Base-by-base conservation (phyloP, 2,888 invertebrate species). In the Pristionchus mayeri region DNA sequence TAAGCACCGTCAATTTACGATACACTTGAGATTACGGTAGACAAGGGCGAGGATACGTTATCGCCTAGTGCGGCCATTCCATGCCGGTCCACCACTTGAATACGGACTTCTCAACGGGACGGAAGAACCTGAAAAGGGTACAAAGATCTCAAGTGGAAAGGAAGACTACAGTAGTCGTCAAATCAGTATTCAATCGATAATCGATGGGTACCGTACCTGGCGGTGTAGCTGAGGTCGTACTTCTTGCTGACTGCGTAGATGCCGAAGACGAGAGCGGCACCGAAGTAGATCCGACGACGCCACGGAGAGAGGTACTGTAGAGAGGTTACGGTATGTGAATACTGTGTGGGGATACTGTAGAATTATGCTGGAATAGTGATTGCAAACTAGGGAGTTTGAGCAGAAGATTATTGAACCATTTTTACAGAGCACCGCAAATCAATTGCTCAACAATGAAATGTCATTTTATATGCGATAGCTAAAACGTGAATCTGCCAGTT, bases 171-270 rank as follows among this genome's bases (percentile, higher is more conserved):
- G 34, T 63, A 63, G 21, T 21, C 1, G 16, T 21, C 7, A 7
- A 18, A 11, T n/a, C n/a, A n/a, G n/a, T n/a, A n/a, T n/a, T n/a
- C n/a, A n/a, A n/a, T n/a, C n/a, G n/a, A n/a, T n/a, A n/a, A n/a
- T n/a, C n/a, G n/a, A n/a, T n/a, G n/a, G 57, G 24, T 52, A 54
- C 52, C 34, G 79, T 79, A 81, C 81, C 81, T 85, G 7, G 87
- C 88, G 18, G 86, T 85, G 85, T 85, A 84, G 40, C 86, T 86
- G 18, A 88, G 83, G 27, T 85, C 81, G 84, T 88, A 88, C 81
- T 88, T 87, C 83, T 86, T 82, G 75, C 87, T 87, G 57, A 85
- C 86, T 11, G 87, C 87, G 50, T 85, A 86, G 75, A 88, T 85
- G n/a, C 88, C 88, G 78, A 86, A 82, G 57, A 85, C 57, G 37